Base-by-base conservation (phyloP, 2,113 vertebrate species). In the Plotosus lineatus region DNA sequence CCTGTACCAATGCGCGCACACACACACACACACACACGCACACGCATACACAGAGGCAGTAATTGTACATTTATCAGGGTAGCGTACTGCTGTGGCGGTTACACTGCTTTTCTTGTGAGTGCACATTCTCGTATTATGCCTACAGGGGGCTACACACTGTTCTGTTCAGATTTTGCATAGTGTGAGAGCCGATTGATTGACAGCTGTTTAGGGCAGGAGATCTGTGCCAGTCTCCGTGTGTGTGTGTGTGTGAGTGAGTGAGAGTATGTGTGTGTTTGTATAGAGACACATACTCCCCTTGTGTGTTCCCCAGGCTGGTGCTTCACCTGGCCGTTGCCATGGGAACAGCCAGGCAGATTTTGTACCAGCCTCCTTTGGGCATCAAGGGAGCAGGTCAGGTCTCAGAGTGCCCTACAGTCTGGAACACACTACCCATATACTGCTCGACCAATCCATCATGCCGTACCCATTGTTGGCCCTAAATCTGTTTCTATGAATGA, bases 291-390 rank as follows among this genome's bases (percentile, higher is more conserved):
- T 90, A 91, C 80, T 91, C 83, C 42, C 61, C 84, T 83, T 74
- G 83, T 89, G 82, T 91, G 75, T 91, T 89, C 88, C 88, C 84
- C 80, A 88, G 89, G 84, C 91, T 87, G 90, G 92, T 88, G 90
- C 87, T 91, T 92, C 90, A 94, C 93, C 93, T 94, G 93, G 91
- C 89, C 90, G 91, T 94, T 92, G 90, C 91, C 91, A 94, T 93
- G 92, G 92, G 89, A 94, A 93, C 93, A 92, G 90, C 86, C 90
- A 91, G 91, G 91, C 92, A 92, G 92, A 92, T 91, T 91, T 91
- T 90, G 89, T 91, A 90, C 87, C 90, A 89, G 87, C 86, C 88
- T 89, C 85, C 8, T 87, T 40, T 85, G 89, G 81, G 80, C 86
- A 88, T 89, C 90, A 85, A 84, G 86, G 85, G 89, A 81, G 61